Base-by-base conservation (phyloP, 2,888 invertebrate genomes). In the Eupeodes latifasciatus region DNA sequence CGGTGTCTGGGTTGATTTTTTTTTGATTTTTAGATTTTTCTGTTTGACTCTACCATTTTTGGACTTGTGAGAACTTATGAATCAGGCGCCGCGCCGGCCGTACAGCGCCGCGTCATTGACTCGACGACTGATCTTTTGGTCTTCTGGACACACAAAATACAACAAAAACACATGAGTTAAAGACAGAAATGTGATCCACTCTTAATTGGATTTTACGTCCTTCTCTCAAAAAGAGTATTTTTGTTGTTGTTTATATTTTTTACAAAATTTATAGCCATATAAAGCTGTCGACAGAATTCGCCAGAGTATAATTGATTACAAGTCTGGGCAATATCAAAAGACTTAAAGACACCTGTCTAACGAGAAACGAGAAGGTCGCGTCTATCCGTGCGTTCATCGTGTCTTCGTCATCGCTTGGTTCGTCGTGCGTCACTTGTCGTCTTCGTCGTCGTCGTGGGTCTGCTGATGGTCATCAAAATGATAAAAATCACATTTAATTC, bases 261-360 rank as follows among this genome's bases (percentile, higher is more conserved):
- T 16, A 55, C 14, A 44, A 36, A 64, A 81, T 84, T 84, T 88
- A 88, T 78, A 74, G 78, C 78, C 79, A 51, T 79, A 86, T 86
- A 79, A 82, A 86, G 75, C 86, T 78, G 84, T 88, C 85, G 81
- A 75, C 85, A 66, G 72, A 78, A 81, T 81, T 81, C 75, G 81
- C 81, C 57, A 62, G 74, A 78, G 67, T 64, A 81, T 84, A 76
- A 88, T 77, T 67, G 82, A 86, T 82, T 82, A 79, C 82, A 27
- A 69, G 74, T 69, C 75, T 66, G 82, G 75, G 36, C 61, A 77
- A 71, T 80, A 66, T 76, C 36, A 61, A 40, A 27, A 40, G 40
- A 40, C 40, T 40, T 40, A 40, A 55, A 76, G 57, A 81, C 88
- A 81, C 88, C 85, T 84, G 88, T 40, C 44, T 27, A 59, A 72